Evolutionary conservation across 2,113 vertebrate species (phyloP).

Genomic region (Camelus dromedarius): DNA sequence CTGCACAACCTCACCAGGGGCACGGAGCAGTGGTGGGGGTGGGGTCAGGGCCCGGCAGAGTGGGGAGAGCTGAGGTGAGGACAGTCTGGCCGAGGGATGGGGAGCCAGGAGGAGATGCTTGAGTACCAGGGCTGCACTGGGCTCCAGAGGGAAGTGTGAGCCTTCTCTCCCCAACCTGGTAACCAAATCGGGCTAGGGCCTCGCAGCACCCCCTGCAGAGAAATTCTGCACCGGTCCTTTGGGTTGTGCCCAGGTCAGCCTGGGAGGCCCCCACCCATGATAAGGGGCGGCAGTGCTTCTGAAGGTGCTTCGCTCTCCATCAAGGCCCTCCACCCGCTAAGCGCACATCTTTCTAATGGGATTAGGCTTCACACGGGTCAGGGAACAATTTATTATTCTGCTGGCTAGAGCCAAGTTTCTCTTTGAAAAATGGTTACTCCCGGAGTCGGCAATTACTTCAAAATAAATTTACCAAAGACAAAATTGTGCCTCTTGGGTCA

Average conservation of each 20-base stretch:
- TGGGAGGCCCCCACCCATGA: background rate
- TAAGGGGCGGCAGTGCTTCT: fast-evolving
- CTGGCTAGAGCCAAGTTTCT: slow-evolving; percentile 89
- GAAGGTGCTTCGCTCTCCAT: background rate
- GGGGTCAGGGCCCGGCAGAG: no score
- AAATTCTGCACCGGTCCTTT: background rate
- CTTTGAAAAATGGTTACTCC: slow-evolving; percentile 96
- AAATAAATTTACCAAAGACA: slow-evolving; percentile 99
- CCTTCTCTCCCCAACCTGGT: background rate
- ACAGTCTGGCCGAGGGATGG: background rate
- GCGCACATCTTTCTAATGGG: slow-evolving; percentile 90
- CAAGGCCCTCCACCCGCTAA: slow-evolving; percentile 20
- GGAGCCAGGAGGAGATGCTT: background rate
- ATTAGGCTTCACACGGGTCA: slow-evolving; percentile 91
- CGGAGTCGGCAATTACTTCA: slow-evolving; percentile 97
- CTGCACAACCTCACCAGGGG: background rate
- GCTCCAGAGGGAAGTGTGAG: background rate
- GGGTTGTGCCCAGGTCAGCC: background rate
- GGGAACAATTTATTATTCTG: slow-evolving; percentile 93
- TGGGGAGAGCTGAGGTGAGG: fast-evolving
- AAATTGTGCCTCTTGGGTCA: slow-evolving; percentile 98
- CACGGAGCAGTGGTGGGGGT: background rate
- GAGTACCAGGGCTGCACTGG: fast-evolving
- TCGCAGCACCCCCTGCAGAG: background rate
- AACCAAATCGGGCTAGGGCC: background rate